Base-by-base conservation (phyloP, 2,113 vertebrate species). In the Oxygymnocypris stewartii region DNA sequence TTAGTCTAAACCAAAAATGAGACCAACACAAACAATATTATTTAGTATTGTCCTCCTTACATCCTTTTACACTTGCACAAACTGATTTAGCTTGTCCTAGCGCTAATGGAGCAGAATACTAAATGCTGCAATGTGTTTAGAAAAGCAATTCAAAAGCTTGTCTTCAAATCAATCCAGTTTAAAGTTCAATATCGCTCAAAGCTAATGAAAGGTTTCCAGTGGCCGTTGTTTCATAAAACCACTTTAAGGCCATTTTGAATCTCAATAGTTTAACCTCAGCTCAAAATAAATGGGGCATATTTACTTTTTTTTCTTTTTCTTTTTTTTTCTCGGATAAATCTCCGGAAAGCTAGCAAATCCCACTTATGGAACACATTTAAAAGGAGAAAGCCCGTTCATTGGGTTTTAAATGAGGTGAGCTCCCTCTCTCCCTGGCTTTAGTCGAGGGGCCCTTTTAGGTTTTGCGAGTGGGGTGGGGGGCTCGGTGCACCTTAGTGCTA, bases 401-500 rank as follows among this genome's bases (percentile, higher is more conserved):
- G 89, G 87, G 85, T 90, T 91, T 90, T 91, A 90, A 91, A 92
- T 89, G 83, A 84, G 87, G 84, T 85, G 77, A 90, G 89, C 90
- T 83, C 67, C 79, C 79, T 74, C 63, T 71, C 88, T 84, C 82
- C 69, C 86, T 82, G 77, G 79, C 84, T 84, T 35, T 86, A 77
- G 79, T 88, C 65, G 88, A 89, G 89, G 90, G 89, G 88, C 89
- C 86, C 86, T 88, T 91, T 92, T 87, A 88, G 89, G 91, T 91
- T 91, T 91, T 83, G 69, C 84, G 88, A 85, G 91, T 35, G 61
- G 65, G 78, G 90, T 90, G 92, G 86, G 59, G 76, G 89, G 90
- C 88, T 92, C 90, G 91, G 92, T 92, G 83, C 92, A 92, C 92
- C 91, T 92, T 87, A 90, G 91, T 88, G 84, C 88, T 42, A 86